Evolutionary conservation across 2,888 invertebrate genomes (phyloP), one percentile per base, ranked within the genome.

Genomic region (Cephonodes hylas): DNA sequence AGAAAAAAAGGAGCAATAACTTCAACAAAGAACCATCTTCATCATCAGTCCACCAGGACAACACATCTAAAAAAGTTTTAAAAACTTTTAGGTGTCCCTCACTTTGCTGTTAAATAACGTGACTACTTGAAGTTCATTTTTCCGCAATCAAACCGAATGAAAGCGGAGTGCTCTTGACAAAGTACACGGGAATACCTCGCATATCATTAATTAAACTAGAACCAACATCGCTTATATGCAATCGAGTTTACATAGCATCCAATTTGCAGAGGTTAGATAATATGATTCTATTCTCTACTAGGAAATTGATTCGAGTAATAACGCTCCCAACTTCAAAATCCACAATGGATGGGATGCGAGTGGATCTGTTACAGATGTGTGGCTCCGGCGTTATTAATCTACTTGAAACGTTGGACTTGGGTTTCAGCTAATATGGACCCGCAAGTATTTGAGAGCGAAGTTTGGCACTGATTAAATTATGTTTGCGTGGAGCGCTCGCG

Each of bases 291-390:
- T 77, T 78, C 71, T 66, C 66, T 63, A 76, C 70, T 67, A 65
- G 68, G 67, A 75, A 79, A 79, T 79, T 80, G 78, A 79, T 79
- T 74, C 74, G 66, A 68, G 66, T 79, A 75, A 80, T 79, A 76
- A 73, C 71, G 66, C 65, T 72, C 38, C 13, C 69, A 77, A 79
- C 72, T 80, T 66, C 76, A 66, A 68, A 67, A 66, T 69, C 73
- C 71, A 70, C 68, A 67, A 76, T 67, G 68, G 76, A 73, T 75
- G 70, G 38, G n/a, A n/a, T 72, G 57, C 57, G 20, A 4, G 23
- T 20, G 42, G 57, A 58, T 23, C 34, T 20, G 13, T 38, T 56
- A 31, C 15, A 8, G 7, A 10, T 56, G 38, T n/a, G 23, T 58
- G 38, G 3, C 15, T 27, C 7, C 15, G 23, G n/a, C 22, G n/a